These are phyloP conservation scores for Pachyramphus minor DNA, from an alignment of 2,113 vertebrate genomes.

Conservation along the genomic window DNA sequence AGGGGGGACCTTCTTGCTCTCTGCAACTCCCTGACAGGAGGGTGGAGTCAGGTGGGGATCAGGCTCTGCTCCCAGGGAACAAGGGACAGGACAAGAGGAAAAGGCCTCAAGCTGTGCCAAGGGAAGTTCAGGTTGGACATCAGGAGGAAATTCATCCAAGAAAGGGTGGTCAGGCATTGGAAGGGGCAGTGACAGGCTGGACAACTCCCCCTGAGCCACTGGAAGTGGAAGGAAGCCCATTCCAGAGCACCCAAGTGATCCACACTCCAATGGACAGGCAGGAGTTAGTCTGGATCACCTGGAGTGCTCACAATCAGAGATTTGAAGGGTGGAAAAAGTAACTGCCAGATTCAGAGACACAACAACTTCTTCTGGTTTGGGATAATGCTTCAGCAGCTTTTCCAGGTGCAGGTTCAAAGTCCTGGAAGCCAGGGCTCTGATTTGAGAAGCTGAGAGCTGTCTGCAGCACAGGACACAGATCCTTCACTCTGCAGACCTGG, in stretches of 20 bases:
- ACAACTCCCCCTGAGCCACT: background rate
- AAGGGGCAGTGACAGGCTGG: background rate
- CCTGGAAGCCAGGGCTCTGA: background rate
- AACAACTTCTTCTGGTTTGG: rapidly evolving
- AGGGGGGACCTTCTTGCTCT: background rate
- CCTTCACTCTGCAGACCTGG: background rate
- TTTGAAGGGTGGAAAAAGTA: background rate
- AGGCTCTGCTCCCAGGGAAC: background rate
- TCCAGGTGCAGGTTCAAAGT: background rate
- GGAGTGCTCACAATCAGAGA: background rate
- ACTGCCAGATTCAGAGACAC: background rate
- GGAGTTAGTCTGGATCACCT: background rate
- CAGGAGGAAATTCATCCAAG: background rate
- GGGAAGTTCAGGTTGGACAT: background rate
- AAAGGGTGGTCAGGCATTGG: rapidly evolving
- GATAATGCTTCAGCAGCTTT: background rate
- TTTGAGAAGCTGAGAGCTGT: background rate
- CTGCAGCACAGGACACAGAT: background rate
- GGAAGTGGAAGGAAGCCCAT: background rate
- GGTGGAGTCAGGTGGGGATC: background rate
- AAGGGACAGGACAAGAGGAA: background rate
- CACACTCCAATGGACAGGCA: background rate
- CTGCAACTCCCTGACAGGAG: background rate
- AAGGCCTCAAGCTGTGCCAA: background rate
- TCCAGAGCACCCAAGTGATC: background rate